Conservation (phyloP, 2,888 invertebrate species). For the Platypus cylindrus region DNA sequence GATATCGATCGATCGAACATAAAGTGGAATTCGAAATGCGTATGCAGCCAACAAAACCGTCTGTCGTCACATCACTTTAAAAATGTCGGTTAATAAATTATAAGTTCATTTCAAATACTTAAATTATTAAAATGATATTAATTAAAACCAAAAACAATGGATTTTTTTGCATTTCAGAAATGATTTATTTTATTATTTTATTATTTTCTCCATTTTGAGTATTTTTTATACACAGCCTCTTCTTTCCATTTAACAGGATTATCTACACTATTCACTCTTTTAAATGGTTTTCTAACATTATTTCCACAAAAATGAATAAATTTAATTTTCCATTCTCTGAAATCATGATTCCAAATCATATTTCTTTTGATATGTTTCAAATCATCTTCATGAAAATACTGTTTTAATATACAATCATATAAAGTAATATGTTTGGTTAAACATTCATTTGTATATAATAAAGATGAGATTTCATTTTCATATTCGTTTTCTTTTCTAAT, state of each 20-base stretch:
- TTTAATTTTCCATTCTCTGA: constrained; percentile 91
- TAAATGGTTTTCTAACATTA: constrained; percentile 40
- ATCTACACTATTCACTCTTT: not conserved
- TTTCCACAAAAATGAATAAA: constrained; percentile 96
- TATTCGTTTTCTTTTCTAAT: constrained; percentile 45
- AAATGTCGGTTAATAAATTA: too few species aligned
- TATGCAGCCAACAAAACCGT: too few species aligned
- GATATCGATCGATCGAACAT: too few species aligned
- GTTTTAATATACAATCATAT: constrained; percentile 74
- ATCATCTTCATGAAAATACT: constrained; percentile 80
- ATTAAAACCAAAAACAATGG: too few species aligned
- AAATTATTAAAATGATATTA: too few species aligned
- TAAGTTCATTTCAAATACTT: too few species aligned
- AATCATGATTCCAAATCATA: constrained; percentile 90
- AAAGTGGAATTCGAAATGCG: too few species aligned
- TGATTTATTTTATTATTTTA: too few species aligned
- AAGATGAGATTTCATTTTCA: constrained; percentile 20
- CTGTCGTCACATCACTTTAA: too few species aligned
- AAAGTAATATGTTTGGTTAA: constrained; percentile 58
- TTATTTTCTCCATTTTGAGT: constrained; percentile 6
- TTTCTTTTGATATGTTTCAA: constrained; percentile 77
- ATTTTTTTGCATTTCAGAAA: too few species aligned
- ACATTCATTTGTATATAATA: constrained; percentile 62
- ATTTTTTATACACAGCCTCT: constrained; percentile 5
- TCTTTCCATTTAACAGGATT: not conserved